Percentiles rank a stretch among this genome's conserved stretches.
phyloP scores from a whole-genome alignment of 2,888 invertebrate genomes.

The Villa cingulata region DNA sequence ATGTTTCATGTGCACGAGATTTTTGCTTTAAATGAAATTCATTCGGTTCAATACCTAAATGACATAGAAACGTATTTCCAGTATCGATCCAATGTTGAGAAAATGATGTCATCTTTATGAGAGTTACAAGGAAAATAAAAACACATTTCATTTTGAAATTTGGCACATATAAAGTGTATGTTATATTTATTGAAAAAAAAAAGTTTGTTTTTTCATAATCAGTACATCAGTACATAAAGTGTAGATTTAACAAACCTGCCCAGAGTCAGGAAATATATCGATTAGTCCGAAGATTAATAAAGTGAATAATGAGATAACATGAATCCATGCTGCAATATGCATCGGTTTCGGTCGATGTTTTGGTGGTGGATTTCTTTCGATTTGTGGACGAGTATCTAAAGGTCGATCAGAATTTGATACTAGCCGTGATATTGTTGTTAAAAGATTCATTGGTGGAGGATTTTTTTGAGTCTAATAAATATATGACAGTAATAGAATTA shows the following conservation, averaged over 20 bases:
- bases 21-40: constrained; percentile 11
- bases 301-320: constrained; percentile 35
- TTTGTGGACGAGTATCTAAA: constrained; percentile 11
- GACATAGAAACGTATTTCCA: constrained; percentile 28
- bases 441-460: constrained; percentile 25
- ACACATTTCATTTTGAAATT: not conserved
- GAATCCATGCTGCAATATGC: constrained; percentile 37
- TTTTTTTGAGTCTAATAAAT: constrained; percentile 7
- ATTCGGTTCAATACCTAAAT: constrained; percentile 23
- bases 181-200: too few relatives aligned
- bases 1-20: constrained; percentile 12
- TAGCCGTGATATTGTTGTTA: constrained; percentile 40
- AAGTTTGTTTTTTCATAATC: not conserved
- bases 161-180: too few relatives aligned
- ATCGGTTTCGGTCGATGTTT: constrained; percentile 25
- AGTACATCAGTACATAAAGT: too few relatives aligned
- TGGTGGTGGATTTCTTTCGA: constrained; percentile 10
- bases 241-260: not conserved
- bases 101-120: constrained; percentile 21
- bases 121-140: not conserved
- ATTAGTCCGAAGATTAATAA: constrained; percentile 38
- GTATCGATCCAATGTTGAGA: constrained; percentile 29
- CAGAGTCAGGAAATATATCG: constrained; percentile 36
- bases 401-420: constrained; percentile 32
- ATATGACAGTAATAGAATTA: not conserved